Evolutionary conservation across 1,140 invertebrate species (phyloP).

Genomic region (Stegodyphus dumicola): DNA sequence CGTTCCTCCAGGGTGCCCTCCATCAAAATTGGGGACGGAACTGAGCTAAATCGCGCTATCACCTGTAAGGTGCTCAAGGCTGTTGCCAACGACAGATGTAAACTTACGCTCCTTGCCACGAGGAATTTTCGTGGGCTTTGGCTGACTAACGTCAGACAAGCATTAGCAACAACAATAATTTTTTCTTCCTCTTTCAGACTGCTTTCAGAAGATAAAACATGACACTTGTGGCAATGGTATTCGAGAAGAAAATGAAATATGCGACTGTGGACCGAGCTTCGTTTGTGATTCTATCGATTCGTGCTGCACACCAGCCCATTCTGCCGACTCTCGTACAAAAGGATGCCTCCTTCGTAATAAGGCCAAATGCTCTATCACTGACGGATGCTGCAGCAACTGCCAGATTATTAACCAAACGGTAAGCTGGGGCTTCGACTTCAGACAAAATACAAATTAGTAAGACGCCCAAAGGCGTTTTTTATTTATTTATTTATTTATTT

Average conservation of each 20-base stretch:
- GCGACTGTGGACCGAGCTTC: background rate
- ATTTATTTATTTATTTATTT: no score
- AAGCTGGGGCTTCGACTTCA: background rate
- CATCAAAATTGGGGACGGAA: background rate
- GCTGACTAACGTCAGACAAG: background rate
- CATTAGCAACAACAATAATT: background rate
- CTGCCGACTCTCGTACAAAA: background rate
- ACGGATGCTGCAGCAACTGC: background rate
- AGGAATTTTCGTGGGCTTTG: background rate
- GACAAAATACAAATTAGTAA: background rate
- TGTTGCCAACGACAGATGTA: no score
- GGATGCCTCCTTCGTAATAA: background rate
- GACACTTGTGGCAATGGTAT: background rate
- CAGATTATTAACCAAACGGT: background rate
- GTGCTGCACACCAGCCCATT: background rate
- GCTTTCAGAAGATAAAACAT: background rate
- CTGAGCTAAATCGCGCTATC: background rate
- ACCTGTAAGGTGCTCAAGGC: no score
- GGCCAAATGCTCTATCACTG: background rate
- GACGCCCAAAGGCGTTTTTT: no score
- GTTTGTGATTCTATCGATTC: background rate
- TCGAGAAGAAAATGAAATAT: background rate
- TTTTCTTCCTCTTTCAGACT: background rate
- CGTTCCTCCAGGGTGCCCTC: no score
- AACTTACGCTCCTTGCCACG: no score